A percentile compares a stretch with the other conserved stretches of the same genome.
phyloP scores from a whole-genome alignment of 2,797 vertebrate species.

The Trematomus bernacchii region DNA sequence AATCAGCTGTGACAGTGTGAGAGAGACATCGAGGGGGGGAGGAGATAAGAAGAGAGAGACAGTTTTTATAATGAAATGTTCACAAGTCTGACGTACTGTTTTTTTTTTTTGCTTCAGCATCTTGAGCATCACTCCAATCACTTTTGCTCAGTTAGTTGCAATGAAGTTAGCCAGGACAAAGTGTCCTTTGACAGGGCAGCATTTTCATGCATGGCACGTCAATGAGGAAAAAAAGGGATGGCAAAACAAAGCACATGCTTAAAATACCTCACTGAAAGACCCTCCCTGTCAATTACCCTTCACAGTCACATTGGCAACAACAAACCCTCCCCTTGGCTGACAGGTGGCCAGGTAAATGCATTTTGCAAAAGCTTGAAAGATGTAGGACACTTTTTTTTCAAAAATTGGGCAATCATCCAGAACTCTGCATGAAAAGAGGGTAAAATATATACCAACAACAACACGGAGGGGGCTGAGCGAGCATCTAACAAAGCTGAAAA shows the following conservation, averaged over 20 bases:
- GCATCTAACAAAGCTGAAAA: conserved; percentile 37
- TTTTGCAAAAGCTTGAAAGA: conserved; percentile 58
- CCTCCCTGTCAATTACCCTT: conserved; percentile 71
- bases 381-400: conserved; percentile 47
- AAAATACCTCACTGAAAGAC: conserved; percentile 54
- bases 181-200: conserved; percentile 51
- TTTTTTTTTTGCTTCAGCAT: conserved; percentile 39
- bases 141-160: conserved; percentile 57
- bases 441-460: conserved; percentile 45
- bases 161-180: conserved; percentile 62
- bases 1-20: conserved; percentile 64
- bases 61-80: conserved; percentile 56
- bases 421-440: conserved; percentile 52
- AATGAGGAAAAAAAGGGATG: conserved; percentile 32
- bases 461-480: conserved; percentile 16
- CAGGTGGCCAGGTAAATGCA: conserved; percentile 66
- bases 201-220: conserved; percentile 63
- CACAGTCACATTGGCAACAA: conserved; percentile 69
- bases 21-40: conserved; percentile 19
- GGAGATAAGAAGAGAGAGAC: conserved; percentile 7
- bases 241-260: conserved; percentile 59
- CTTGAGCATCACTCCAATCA: conserved; percentile 67
- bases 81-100: conserved; percentile 29
- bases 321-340: conserved; percentile 46
- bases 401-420: conserved; percentile 60